Conservation (phyloP, 2,888 invertebrate genomes). For the Abrostola tripartita region DNA sequence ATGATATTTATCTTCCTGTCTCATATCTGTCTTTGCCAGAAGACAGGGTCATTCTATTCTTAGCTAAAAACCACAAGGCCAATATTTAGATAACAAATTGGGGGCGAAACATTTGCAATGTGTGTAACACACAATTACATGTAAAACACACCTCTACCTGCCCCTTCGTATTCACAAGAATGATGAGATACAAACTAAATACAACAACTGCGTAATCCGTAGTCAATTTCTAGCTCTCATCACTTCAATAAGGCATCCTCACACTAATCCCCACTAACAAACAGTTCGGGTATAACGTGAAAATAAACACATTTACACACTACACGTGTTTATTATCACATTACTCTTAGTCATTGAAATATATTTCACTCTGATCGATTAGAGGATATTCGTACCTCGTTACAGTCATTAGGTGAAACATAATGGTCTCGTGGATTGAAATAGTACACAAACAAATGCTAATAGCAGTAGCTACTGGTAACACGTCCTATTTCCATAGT, state of each 20-base stretch:
- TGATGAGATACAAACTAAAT: too few relatives aligned
- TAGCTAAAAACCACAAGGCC: background rate
- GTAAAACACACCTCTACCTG: too few relatives aligned
- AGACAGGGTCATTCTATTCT: background rate
- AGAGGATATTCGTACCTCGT: constrained; percentile 38
- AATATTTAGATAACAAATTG: background rate
- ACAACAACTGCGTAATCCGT: background rate
- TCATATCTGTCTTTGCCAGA: too few relatives aligned
- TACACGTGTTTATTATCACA: constrained; percentile 18
- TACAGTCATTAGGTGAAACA: constrained; percentile 27
- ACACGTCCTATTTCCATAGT: constrained; percentile 24
- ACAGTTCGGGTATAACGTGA: constrained; percentile 3
- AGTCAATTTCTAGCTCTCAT: background rate
- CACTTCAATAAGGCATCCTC: background rate
- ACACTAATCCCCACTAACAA: background rate
- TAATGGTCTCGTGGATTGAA: constrained; percentile 48
- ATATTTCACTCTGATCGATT: constrained; percentile 42
- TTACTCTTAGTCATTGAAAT: constrained; percentile 31
- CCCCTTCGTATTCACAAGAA: too few relatives aligned
- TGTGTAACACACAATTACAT: too few relatives aligned
- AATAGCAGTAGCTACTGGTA: constrained; percentile 11
- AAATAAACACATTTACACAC: constrained; percentile 6
- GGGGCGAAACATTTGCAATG: too few relatives aligned
- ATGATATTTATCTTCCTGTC: too few relatives aligned
- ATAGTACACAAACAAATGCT: constrained; percentile 35